Base-by-base conservation (phyloP, 2,797 vertebrate genomes). In the Acanthurus leucopareius region DNA sequence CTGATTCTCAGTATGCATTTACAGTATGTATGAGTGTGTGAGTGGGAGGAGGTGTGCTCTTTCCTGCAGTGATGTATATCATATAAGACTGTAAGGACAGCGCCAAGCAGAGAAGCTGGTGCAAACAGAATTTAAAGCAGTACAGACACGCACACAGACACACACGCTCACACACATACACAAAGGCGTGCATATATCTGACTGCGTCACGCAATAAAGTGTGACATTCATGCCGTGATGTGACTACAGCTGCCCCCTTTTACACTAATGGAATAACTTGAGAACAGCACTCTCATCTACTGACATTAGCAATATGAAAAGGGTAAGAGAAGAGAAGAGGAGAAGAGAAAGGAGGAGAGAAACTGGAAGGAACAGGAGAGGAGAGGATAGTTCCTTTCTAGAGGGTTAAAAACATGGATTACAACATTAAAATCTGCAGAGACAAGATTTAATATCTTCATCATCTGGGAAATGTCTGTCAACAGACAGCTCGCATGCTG, bases 41-140 rank as follows among this genome's bases (percentile, higher is more conserved):
- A 10, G 40, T 42, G 40, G 9, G 10, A 10, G 40, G 9, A 13
- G 40, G 44, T 52, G 5, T 79, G 51, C 28, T 35, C 32, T 7
- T 32, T 35, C 32, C 32, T 35, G 32, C 32, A n/a, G 48, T n/a
- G 48, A 70, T 73, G 54, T 42, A 59, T 47, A 72, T 47, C 28
- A 75, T 71, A 38, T 9, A 71, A 40, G 62, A 66, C 80, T 67
- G 17, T 48, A n/a, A 69, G 16, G 10, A 71, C 3, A 11, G 49
- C 67, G 61, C 38, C 70, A 44, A 73, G 60, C 1, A 73, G 62
- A 68, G 56, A 67, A 44, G 56, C n/a, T 60, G n/a, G 38, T 48
- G 76, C 69, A 78, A 67, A 64, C 59, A 66, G 35, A 77, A 80
- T 67, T 73, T 58, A 64, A 71, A 77, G 35, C 42, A 69, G 28